These are phyloP conservation scores for Clarias macrocephalus DNA, from an alignment of 2,113 vertebrate species.

Conservation along the genomic window DNA sequence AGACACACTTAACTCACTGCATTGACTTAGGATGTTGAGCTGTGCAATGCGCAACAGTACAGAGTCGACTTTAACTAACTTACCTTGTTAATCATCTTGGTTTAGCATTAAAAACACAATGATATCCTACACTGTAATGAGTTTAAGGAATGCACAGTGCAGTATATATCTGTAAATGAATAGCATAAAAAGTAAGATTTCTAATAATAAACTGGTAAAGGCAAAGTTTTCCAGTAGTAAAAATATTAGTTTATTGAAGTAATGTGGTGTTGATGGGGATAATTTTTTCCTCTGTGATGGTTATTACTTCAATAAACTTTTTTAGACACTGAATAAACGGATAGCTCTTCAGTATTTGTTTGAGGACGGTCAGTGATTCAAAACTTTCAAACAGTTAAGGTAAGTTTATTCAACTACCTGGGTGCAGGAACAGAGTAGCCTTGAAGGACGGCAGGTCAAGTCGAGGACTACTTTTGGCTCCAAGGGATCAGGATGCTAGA, in stretches of 20 bases:
- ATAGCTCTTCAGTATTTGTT: not conserved
- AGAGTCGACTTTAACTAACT: not conserved
- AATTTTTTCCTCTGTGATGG: not conserved
- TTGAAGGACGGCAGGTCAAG: not conserved
- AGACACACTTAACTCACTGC: too few relatives aligned
- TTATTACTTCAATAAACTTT: too few relatives aligned
- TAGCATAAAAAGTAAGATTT: not conserved
- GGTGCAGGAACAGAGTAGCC: not conserved
- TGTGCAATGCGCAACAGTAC: not conserved
- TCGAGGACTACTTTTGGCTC: not conserved
- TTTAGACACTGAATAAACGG: not conserved
- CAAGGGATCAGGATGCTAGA: not conserved
- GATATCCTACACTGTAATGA: not conserved
- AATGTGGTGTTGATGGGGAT: not conserved
- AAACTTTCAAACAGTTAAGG: too few relatives aligned
- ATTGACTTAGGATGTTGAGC: not conserved
- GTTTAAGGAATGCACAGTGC: not conserved
- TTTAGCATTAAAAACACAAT: not conserved
- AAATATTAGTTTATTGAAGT: not conserved
- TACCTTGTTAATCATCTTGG: not conserved
- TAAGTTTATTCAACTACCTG: not conserved
- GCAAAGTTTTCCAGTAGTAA: not conserved
- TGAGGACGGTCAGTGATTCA: not conserved
- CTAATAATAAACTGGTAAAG: not conserved
- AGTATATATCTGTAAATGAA: not conserved